Base-by-base conservation (phyloP, 2,888 invertebrate species). In the Drosophila falleni region DNA sequence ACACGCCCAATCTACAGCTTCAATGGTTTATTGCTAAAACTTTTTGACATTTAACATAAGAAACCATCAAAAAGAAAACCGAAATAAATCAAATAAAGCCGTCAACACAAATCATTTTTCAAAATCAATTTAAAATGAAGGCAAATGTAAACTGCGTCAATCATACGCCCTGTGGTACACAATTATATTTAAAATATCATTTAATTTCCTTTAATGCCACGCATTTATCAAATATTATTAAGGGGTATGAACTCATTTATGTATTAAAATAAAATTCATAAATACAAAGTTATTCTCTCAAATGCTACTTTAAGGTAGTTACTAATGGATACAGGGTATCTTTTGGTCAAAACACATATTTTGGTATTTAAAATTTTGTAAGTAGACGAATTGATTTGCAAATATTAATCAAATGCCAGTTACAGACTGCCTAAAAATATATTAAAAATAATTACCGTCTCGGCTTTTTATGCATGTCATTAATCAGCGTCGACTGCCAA, bases 371-470 rank as follows among this genome's bases (percentile, higher is more conserved):
- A 59, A 78, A 46, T 55, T 1, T 39, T 39, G 4, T 58, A 31
- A 49, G 46, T 29, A 71, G 16, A 49, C 50, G 19, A 58, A 49
- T 59, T 60, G 67, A 67, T 71, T 80, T 73, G 51, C 58, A 68
- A 72, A 82, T 86, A 71, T 82, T 77, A 80, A 83, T 88, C 83
- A 87, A 80, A 74, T 68, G 87, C 74, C 83, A 88, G 81, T 70
- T 62, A 49, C 89, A 89, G 89, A 50, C 53, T 46, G 58, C 47
- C 55, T 62, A 23, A 37, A 61, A 78, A 74, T 78, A 61, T 87
- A 84, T 89, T 84, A 69, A 89, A 84, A 84, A 84, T 84, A 84
- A 84, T 84, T 84, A 89, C 82, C 62, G 54, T 62, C 73, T 65
- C 55, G 54, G 33, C 67, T 53, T 59, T 72, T 68, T 66, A 58